A percentile compares a stretch with the other conserved stretches of the same genome.
Conservation (phyloP, 2,888 invertebrate species). For the Julus scanicus region DNA sequence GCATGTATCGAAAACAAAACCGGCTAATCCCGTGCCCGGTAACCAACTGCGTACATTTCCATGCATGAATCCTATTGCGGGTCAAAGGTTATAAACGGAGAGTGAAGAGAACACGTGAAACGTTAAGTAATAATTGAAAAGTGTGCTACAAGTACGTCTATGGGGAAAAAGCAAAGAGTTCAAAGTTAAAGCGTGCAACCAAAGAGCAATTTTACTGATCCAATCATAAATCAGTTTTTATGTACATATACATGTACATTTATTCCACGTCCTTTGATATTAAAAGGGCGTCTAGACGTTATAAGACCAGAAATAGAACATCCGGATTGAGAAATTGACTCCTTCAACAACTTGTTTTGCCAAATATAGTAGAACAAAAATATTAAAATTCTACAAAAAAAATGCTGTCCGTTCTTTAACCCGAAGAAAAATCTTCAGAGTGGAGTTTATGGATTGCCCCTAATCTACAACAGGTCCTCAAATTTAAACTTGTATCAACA, state of each 20-base stretch:
- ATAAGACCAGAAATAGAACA: neutral
- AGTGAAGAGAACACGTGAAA: neutral
- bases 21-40: neutral
- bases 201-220: neutral
- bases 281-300: conserved; percentile 19
- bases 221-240: neutral
- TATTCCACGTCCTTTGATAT: neutral
- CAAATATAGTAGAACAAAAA: too few species aligned
- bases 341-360: too few species aligned
- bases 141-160: neutral
- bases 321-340: neutral
- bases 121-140: neutral
- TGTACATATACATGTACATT: neutral
- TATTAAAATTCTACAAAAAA: too few species aligned
- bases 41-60: conserved; percentile 24
- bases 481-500: too few species aligned
- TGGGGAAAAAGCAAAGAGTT: neutral
- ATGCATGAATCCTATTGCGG: neutral
- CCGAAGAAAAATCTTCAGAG: too few species aligned
- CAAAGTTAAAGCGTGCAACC: conserved; percentile 33
- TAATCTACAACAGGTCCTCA: too few species aligned
- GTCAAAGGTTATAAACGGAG: neutral
- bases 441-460: too few species aligned
- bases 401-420: too few species aligned
- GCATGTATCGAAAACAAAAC: too few species aligned